phyloP scores from a whole-genome alignment of 2,113 vertebrate species.

The Clinocottus analis region DNA sequence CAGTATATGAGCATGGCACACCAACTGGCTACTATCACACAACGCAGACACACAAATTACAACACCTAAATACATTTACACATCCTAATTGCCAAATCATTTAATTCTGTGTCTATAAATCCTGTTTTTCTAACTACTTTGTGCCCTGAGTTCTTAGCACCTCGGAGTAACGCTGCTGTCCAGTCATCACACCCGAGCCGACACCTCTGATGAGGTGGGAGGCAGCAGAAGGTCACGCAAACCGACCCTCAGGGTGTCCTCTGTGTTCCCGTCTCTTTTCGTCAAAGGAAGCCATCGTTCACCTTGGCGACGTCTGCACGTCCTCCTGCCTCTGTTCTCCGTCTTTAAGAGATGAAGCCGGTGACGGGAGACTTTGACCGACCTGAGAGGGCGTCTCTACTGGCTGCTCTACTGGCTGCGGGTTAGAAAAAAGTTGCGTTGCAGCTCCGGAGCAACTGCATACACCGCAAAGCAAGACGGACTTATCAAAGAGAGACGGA shows the following conservation, averaged over 20 bases:
- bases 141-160: background rate
- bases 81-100: background rate
- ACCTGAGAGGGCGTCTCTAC: background rate
- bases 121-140: background rate
- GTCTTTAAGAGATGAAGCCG: too few species aligned
- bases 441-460: background rate
- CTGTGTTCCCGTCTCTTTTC: background rate
- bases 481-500: background rate
- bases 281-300: background rate
- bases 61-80: background rate
- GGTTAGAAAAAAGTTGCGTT: too few species aligned
- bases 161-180: background rate
- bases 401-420: background rate
- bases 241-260: background rate
- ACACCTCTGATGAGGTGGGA: conserved; percentile 16
- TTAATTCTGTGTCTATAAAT: background rate
- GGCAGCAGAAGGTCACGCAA: conserved; percentile 14
- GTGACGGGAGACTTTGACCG: background rate
- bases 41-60: background rate
- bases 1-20: too few species aligned
- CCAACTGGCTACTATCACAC: too few species aligned
- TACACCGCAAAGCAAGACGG: background rate
- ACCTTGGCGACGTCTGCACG: background rate
- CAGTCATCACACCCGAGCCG: background rate
- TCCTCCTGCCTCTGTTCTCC: too few species aligned